Percentiles rank a stretch among this genome's conserved stretches.
phyloP scores from a whole-genome alignment of 2,888 invertebrate genomes.

The Limnephilus marmoratus region DNA sequence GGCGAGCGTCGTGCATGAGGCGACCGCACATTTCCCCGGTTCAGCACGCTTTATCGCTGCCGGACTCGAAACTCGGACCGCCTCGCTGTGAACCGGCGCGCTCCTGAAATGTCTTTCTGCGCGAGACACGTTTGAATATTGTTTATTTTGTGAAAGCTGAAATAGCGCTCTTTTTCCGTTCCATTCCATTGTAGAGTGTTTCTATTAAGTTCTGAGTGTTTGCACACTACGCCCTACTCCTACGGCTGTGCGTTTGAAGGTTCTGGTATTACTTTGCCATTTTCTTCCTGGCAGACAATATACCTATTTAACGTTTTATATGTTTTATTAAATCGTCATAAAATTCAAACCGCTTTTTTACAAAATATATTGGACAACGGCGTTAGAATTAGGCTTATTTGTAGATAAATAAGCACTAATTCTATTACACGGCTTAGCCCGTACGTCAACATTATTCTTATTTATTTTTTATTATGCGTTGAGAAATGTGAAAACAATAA shows the following conservation, averaged over 20 bases:
- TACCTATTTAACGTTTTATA: not conserved
- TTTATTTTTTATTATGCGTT: no score
- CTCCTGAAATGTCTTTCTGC: not conserved
- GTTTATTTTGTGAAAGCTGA: not conserved
- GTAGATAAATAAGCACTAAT: no score
- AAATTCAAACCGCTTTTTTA: not conserved
- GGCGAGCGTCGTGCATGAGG: not conserved
- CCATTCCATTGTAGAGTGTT: not conserved
- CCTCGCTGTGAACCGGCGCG: not conserved
- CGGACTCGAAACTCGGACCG: no score
- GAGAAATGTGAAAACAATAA: no score
- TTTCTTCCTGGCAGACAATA: not conserved
- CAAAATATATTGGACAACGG: not conserved
- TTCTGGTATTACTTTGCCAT: not conserved
- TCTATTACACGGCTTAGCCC: no score
- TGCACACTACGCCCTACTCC: not conserved
- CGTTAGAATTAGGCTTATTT: no score
- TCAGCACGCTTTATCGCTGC: not conserved
- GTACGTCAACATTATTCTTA: no score
- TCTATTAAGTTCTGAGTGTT: slow-evolving; percentile 7
- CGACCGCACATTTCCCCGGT: not conserved
- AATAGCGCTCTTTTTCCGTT: not conserved
- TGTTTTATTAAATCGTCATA: not conserved
- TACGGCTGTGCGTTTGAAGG: not conserved
- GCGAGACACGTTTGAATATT: not conserved